Conservation (phyloP, 2,113 vertebrate genomes). For the Bubo blakistoni region DNA sequence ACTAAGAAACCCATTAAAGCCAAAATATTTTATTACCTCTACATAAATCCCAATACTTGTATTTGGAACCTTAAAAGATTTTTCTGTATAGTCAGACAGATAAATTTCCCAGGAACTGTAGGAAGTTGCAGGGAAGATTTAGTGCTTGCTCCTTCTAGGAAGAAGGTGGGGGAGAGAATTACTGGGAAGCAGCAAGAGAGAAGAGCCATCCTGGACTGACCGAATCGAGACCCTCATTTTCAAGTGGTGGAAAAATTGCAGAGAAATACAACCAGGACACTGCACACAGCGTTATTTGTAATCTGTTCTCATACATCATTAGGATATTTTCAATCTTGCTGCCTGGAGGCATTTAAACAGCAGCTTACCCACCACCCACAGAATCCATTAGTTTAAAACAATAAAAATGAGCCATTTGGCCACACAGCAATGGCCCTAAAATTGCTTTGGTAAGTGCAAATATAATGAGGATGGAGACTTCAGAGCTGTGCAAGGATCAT, state of each 20-base stretch:
- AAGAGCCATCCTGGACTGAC: neutral
- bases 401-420: constrained; percentile 24
- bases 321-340: constrained; percentile 36
- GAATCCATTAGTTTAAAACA: constrained; percentile 58
- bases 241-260: neutral
- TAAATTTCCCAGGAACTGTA: neutral
- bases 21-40: neutral
- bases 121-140: neutral
- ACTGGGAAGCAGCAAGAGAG: neutral
- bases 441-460: constrained; percentile 16
- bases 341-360: constrained; percentile 40
- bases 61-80: neutral
- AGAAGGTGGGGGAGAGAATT: neutral
- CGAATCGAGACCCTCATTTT: neutral
- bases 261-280: neutral
- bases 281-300: neutral
- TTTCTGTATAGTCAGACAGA: neutral
- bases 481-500: neutral
- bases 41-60: neutral
- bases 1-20: neutral
- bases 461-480: neutral
- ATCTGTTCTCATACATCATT: neutral
- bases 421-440: neutral
- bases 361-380: constrained; percentile 33
- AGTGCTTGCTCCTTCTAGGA: neutral